Conservation (phyloP, 2,113 vertebrate species). For the Epinephelus cyanopodus region DNA sequence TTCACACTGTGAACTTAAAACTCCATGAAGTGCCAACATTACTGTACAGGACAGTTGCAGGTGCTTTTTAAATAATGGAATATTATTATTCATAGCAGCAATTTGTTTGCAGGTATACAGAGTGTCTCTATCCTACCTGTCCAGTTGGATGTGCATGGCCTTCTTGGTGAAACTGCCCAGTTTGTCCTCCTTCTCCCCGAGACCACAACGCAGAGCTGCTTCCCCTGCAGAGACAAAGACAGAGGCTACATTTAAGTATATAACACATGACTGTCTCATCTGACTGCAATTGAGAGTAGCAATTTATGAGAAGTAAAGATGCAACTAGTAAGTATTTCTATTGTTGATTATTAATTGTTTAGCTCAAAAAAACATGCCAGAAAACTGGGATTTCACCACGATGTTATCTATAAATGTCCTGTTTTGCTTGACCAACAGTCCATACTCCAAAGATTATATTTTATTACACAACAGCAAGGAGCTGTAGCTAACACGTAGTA, state of each 20-base stretch:
- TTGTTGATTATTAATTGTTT: neutral
- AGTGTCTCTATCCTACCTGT: conserved; percentile 87
- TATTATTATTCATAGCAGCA: too few species aligned
- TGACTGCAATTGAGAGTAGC: neutral
- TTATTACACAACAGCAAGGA: neutral
- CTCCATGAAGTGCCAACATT: neutral
- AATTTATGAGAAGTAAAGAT: neutral
- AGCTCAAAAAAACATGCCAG: neutral
- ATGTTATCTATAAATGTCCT: neutral
- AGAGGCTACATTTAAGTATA: neutral
- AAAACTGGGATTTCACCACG: neutral
- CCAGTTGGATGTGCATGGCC: conserved; percentile 96
- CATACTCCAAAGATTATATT: neutral
- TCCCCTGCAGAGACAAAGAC: conserved; percentile 85
- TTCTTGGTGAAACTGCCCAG: conserved; percentile 96
- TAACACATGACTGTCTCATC: neutral
- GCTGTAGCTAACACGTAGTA: neutral
- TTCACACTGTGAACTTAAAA: neutral
- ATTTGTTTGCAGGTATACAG: neutral
- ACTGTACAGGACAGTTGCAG: neutral
- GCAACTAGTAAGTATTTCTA: neutral
- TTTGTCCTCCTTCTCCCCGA: conserved; percentile 90
- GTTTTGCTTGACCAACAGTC: neutral
- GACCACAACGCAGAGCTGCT: conserved; percentile 89
- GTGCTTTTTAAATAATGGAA: neutral